These are phyloP conservation scores for Myopa testacea DNA, from an alignment of 2,888 invertebrate species.

Conservation along the genomic window DNA sequence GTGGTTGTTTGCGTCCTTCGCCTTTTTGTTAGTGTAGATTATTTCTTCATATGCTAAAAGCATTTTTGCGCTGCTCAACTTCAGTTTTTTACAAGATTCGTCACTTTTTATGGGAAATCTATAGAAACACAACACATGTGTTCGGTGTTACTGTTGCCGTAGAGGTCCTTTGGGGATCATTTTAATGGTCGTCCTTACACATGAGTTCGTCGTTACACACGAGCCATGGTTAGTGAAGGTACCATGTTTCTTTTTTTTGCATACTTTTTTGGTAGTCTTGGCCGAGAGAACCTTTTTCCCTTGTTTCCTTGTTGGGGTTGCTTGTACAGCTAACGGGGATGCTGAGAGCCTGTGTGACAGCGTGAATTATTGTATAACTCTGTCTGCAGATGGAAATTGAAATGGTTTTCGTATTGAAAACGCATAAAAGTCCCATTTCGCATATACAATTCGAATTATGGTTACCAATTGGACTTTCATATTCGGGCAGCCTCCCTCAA, in stretches of 20 bases:
- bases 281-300: too few relatives aligned
- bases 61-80: constrained; percentile 38
- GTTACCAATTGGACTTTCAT: constrained; percentile 35
- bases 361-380: constrained; percentile 33
- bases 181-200: constrained; percentile 62
- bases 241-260: constrained; percentile 19
- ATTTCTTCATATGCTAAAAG: constrained; percentile 36
- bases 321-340: constrained; percentile 14
- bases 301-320: too few relatives aligned
- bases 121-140: constrained; percentile 19
- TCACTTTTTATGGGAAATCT: constrained; percentile 36
- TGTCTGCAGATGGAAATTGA: constrained; percentile 50
- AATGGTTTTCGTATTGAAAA: constrained; percentile 58
- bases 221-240: constrained; percentile 46
- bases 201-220: constrained; percentile 49
- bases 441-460: constrained; percentile 57
- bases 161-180: constrained; percentile 59
- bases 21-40: not conserved
- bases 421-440: constrained; percentile 60
- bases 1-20: too few relatives aligned
- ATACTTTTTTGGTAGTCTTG: too few relatives aligned
- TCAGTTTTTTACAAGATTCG: not conserved
- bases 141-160: constrained; percentile 1
- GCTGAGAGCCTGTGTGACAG: constrained; percentile 30
- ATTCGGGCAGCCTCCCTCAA: constrained; percentile 34